Conservation (phyloP, 2,888 invertebrate species). For the Ornithoptera priamus region DNA sequence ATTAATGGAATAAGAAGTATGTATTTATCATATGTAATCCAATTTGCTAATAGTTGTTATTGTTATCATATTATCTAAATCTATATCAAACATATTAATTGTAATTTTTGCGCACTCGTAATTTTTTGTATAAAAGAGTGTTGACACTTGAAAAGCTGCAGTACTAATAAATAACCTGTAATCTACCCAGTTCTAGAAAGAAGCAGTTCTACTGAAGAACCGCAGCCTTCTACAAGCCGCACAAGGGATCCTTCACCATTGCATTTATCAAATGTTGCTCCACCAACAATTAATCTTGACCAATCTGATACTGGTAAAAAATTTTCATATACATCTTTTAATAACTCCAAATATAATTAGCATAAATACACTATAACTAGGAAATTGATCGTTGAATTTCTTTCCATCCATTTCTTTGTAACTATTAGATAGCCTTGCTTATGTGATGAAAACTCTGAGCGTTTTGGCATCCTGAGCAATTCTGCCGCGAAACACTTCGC, state of each 20-base stretch:
- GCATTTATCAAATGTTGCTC: not conserved
- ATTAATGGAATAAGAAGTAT: slow-evolving; percentile 8
- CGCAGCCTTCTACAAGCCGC: slow-evolving; percentile 22
- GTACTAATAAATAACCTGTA: slow-evolving; percentile 8
- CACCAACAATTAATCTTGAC: not conserved
- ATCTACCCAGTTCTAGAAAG: slow-evolving; percentile 13
- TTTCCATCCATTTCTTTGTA: not conserved
- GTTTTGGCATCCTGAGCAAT: too few species aligned
- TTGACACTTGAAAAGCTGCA: not conserved
- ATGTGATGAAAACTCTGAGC: too few species aligned
- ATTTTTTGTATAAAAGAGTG: not conserved
- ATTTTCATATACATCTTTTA: not conserved
- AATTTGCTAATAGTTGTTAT: not conserved
- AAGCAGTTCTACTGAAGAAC: slow-evolving; percentile 12
- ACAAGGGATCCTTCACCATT: not conserved
- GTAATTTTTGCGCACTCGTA: too few species aligned
- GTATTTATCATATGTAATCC: not conserved
- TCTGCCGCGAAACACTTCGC: too few species aligned
- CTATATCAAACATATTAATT: not conserved
- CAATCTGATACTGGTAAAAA: slow-evolving; percentile 15
- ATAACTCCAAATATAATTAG: not conserved
- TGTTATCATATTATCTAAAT: not conserved
- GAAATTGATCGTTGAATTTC: too few species aligned
- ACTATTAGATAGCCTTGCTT: not conserved
- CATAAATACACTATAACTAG: not conserved